These are phyloP conservation scores for Sitta carolinensis DNA, from an alignment of 2,797 vertebrate species.

Conservation along the genomic window DNA sequence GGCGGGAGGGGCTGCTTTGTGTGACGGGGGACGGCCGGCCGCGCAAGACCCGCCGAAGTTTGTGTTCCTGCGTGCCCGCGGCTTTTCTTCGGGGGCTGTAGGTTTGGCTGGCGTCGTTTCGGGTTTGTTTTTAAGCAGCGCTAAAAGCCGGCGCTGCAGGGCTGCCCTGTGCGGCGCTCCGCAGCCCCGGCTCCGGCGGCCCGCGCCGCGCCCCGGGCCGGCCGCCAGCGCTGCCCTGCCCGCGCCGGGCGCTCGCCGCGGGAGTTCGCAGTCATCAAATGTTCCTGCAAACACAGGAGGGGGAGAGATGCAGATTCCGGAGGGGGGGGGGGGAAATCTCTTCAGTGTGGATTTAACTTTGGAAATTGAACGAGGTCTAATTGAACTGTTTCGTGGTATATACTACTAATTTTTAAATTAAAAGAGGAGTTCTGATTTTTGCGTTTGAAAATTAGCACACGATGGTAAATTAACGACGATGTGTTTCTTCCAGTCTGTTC, in stretches of 20 bases:
- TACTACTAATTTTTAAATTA: background rate
- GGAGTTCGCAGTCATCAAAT: background rate
- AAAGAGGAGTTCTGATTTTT: background rate
- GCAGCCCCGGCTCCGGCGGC: background rate
- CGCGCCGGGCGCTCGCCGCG: background rate
- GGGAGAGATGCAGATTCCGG: background rate
- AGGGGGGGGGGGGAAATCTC: fast-evolving
- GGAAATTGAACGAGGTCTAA: background rate
- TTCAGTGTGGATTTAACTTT: background rate
- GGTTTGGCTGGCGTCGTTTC: background rate
- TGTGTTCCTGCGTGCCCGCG: background rate
- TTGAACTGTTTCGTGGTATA: background rate
- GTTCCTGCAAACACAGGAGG: background rate
- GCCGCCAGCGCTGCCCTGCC: background rate
- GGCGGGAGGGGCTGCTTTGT: background rate
- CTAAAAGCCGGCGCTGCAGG: background rate
- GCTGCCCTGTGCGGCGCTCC: background rate
- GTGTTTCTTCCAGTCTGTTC: background rate
- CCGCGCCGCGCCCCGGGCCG: background rate
- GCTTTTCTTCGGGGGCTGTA: background rate
- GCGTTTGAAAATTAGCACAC: background rate
- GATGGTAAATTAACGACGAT: background rate
- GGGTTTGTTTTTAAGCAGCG: background rate
- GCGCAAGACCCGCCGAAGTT: background rate
- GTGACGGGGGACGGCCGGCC: background rate